Conservation (phyloP, 2,113 vertebrate species). For the Lasiurus cinereus region DNA sequence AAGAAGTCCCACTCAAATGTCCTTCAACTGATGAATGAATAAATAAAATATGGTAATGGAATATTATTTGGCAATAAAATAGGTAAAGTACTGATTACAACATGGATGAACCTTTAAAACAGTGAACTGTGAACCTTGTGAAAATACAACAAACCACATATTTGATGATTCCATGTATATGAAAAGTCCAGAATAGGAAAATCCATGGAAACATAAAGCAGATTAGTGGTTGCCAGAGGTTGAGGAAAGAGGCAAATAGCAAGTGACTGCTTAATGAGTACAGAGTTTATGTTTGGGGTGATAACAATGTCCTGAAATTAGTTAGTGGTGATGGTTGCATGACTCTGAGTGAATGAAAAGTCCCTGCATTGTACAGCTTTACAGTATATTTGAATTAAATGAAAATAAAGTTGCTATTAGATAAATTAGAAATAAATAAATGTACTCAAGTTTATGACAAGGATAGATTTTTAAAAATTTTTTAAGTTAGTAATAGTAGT, state of each 20-base stretch:
- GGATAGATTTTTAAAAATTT: not conserved
- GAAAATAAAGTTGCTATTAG: not conserved
- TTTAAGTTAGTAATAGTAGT: not conserved
- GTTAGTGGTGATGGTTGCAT: not conserved
- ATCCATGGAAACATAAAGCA: not conserved
- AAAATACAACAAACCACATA: not conserved
- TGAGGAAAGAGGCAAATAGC: not conserved
- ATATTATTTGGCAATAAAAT: not conserved
- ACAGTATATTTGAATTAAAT: not conserved
- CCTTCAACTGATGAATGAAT: not conserved
- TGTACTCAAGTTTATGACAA: not conserved
- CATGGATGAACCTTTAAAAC: not conserved
- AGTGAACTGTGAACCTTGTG: not conserved
- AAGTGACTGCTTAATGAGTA: not conserved
- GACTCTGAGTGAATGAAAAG: constrained; percentile 3
- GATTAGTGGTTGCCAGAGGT: not conserved
- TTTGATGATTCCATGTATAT: not conserved
- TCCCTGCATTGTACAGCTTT: not conserved
- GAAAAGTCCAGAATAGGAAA: not conserved
- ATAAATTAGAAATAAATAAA: not conserved
- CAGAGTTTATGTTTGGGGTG: not conserved
- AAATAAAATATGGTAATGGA: not conserved
- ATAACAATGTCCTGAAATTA: constrained; percentile 23
- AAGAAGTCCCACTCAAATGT: not conserved
- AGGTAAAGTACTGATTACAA: not conserved